Conservation (phyloP, 2,113 vertebrate species). For the Notiomystis cincta region DNA sequence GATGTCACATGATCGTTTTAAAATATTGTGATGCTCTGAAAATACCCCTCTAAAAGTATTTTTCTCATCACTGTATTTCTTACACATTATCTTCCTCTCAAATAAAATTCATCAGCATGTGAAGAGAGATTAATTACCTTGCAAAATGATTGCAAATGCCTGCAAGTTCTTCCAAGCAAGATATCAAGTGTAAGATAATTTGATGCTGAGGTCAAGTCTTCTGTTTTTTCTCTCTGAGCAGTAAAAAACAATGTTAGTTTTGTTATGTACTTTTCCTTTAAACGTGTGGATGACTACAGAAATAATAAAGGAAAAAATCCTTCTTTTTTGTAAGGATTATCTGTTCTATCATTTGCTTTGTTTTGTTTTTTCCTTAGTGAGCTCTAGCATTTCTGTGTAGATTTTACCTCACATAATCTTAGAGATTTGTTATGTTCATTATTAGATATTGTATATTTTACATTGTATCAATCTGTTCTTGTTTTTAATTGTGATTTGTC, state of each 20-base stretch:
- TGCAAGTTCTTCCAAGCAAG: not conserved
- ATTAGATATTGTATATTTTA: not conserved
- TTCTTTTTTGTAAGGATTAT: not conserved
- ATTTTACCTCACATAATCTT: not conserved
- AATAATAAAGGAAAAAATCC: not conserved
- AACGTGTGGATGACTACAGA: not conserved
- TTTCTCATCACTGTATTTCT: not conserved
- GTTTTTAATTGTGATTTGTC: not conserved
- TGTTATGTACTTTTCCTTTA: not conserved
- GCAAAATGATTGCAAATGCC: not conserved
- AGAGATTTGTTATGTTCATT: not conserved
- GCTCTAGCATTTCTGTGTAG: not conserved
- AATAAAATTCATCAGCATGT: not conserved
- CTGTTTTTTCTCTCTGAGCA: not conserved
- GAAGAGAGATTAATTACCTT: not conserved
- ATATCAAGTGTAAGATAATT: not conserved
- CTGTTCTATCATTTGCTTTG: rapidly evolving
- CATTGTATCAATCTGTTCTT: not conserved
- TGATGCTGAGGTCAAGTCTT: not conserved
- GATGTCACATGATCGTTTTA: not conserved
- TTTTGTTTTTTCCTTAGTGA: not conserved
- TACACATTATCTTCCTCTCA: not conserved
- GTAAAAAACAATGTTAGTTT: not conserved
- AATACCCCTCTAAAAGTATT: not conserved
- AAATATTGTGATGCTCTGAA: not conserved